Evolutionary conservation across 2,113 vertebrate genomes (phyloP).

Genomic region (Oceanodroma tethys): DNA sequence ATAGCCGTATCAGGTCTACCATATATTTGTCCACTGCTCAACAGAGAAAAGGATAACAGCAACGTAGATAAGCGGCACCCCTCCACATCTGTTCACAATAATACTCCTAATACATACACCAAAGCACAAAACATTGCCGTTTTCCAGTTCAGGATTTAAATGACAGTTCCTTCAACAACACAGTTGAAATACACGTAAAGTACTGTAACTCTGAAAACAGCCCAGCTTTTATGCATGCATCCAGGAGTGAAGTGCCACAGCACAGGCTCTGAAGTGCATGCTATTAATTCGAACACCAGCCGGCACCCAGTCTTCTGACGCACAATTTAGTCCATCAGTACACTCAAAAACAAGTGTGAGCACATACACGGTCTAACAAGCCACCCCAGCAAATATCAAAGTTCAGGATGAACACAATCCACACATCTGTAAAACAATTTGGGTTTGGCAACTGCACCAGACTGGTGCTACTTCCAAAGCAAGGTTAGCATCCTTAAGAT

Average conservation of each 20-base stretch:
- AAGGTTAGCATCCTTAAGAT: neutral
- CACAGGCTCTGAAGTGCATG: neutral
- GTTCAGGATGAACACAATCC: neutral
- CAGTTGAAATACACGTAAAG: fast-evolving
- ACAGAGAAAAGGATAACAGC: neutral
- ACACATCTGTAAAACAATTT: neutral
- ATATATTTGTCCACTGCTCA: fast-evolving
- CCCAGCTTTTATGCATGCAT: neutral
- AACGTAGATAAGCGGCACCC: neutral
- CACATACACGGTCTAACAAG: neutral
- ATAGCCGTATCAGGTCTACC: neutral
- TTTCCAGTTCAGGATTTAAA: neutral
- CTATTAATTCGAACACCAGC: neutral
- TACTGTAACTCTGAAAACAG: neutral
- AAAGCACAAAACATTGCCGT: no score
- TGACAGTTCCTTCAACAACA: neutral
- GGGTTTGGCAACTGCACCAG: neutral
- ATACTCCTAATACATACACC: no score
- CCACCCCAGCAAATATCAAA: neutral
- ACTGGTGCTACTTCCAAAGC: neutral
- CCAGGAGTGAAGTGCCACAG: neutral
- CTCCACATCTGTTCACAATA: neutral
- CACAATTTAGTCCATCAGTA: neutral
- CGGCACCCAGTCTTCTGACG: neutral
- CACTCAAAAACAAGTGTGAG: neutral